A percentile compares a stretch with the other conserved stretches of the same genome.
Evolutionary conservation across 64 coral and sea anemone species (phyloP).

Genomic region (Platygyra sinensis): DNA sequence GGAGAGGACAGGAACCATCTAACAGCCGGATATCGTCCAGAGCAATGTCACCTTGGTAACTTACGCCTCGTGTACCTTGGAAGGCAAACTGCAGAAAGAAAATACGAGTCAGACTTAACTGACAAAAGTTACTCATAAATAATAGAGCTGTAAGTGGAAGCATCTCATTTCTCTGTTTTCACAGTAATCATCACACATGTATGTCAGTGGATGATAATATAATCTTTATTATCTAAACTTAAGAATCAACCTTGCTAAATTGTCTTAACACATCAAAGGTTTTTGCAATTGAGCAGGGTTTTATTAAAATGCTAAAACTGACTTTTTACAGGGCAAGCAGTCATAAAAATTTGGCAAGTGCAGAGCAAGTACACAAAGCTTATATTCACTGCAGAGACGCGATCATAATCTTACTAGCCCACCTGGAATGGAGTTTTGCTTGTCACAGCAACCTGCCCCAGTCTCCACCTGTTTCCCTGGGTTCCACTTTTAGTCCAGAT

Average conservation of each 20-base stretch:
- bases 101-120: not conserved
- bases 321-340: too few relatives aligned
- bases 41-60: conserved; percentile 84
- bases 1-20: conserved; percentile 40
- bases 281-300: not conserved
- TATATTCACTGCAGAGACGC: not conserved
- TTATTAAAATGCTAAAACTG: too few relatives aligned
- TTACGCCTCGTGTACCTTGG: conserved; percentile 71
- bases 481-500: conserved; percentile 85
- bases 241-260: too few relatives aligned
- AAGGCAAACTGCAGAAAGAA: conserved; percentile 61
- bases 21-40: conserved; percentile 70
- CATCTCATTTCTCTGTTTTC: not conserved
- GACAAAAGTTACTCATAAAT: not conserved
- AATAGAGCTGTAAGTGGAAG: too few relatives aligned
- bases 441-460: conserved; percentile 64
- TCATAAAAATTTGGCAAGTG: too few relatives aligned
- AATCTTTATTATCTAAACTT: too few relatives aligned
- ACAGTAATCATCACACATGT: too few relatives aligned
- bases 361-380: not conserved
- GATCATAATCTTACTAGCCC: not conserved
- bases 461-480: conserved; percentile 80
- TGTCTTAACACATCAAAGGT: not conserved
- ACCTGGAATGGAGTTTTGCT: conserved; percentile 68
- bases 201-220: too few relatives aligned